Conservation (phyloP, 2,113 vertebrate species). For the Atractosteus spatula region DNA sequence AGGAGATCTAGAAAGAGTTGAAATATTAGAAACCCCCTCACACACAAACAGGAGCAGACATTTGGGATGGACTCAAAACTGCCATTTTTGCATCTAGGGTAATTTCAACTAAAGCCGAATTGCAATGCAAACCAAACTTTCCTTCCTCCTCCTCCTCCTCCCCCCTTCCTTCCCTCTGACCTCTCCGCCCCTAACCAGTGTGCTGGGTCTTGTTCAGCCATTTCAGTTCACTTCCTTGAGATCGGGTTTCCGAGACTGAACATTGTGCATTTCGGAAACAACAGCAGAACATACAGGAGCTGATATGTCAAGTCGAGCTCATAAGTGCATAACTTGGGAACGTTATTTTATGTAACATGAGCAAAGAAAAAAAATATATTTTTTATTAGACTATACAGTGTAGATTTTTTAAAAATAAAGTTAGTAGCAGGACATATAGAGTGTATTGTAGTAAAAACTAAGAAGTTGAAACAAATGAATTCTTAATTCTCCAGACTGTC, state of each 20-base stretch:
- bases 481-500: constrained; percentile 44
- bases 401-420: constrained; percentile 76
- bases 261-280: no score
- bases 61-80: no score
- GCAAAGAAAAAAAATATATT: constrained; percentile 74
- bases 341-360: constrained; percentile 55
- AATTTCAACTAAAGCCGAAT: no score
- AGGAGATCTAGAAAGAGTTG: no score
- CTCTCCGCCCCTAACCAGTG: not conserved
- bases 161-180: not conserved
- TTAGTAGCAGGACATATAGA: constrained; percentile 74
- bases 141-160: not conserved
- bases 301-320: constrained; percentile 19
- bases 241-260: not conserved
- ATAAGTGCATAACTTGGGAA: constrained; percentile 53
- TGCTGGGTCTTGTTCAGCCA: not conserved
- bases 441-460: constrained; percentile 68
- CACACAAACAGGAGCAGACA: no score
- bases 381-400: constrained; percentile 82
- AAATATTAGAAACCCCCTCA: no score
- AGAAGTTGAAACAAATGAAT: constrained; percentile 56
- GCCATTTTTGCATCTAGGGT: no score
- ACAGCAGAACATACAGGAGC: not conserved
- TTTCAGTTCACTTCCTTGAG: no score
- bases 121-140: no score